These are phyloP conservation scores for Sebastolobus alascanus DNA, from an alignment of 2,797 vertebrate species.

Conservation along the genomic window DNA sequence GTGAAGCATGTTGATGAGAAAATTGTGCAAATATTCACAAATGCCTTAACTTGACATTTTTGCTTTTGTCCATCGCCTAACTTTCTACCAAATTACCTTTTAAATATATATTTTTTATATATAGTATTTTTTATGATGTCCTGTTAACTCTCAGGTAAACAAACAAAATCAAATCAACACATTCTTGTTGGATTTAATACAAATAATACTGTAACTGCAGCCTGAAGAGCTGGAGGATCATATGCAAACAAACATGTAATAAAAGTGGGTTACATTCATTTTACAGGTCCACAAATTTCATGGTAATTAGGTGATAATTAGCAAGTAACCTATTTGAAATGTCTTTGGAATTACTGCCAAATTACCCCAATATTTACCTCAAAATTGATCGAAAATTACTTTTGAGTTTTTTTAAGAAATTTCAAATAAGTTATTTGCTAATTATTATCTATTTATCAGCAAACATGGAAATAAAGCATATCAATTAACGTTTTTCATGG, in stretches of 20 bases:
- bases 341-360: fast-evolving
- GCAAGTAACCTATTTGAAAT: too few relatives aligned
- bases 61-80: not conserved
- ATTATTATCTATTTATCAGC: too few relatives aligned
- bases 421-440: too few relatives aligned
- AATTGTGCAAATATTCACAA: not conserved
- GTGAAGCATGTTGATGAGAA: not conserved
- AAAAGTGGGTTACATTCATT: not conserved
- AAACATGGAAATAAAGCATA: too few relatives aligned
- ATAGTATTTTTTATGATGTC: not conserved
- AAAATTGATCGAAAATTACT: fast-evolving
- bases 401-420: too few relatives aligned
- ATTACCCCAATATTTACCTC: too few relatives aligned
- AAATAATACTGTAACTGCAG: not conserved
- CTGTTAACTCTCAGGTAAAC: not conserved
- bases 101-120: not conserved
- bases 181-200: not conserved
- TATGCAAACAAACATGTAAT: not conserved
- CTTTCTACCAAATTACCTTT: not conserved
- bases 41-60: not conserved
- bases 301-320: too few relatives aligned
- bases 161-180: not conserved
- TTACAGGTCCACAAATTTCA: too few relatives aligned
- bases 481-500: too few relatives aligned
- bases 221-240: not conserved